Conservation (phyloP, 2,797 vertebrate genomes). For the Ataeniobius toweri region DNA sequence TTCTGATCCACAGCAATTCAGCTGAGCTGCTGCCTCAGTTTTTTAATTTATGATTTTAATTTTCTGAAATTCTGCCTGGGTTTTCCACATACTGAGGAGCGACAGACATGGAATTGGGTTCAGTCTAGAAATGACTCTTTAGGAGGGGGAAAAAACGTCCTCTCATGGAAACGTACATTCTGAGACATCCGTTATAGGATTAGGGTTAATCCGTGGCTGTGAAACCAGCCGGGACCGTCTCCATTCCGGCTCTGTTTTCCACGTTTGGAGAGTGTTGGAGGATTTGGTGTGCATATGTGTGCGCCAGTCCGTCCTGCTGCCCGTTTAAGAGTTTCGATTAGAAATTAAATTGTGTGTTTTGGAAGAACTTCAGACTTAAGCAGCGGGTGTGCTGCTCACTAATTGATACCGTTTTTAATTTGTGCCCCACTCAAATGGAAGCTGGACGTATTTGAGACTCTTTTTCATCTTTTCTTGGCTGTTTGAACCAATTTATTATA, state of each 20-base stretch:
- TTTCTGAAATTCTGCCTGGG: neutral
- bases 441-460: slow-evolving; percentile 45
- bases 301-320: slow-evolving; percentile 3
- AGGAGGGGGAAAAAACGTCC: slow-evolving; percentile 14
- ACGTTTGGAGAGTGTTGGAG: slow-evolving; percentile 19
- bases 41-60: neutral
- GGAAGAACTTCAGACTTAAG: slow-evolving; percentile 50
- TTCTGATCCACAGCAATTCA: neutral
- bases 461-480: slow-evolving; percentile 50
- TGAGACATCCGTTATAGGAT: slow-evolving; percentile 66
- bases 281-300: neutral
- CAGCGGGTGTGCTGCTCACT: slow-evolving; percentile 25
- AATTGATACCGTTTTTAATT: slow-evolving; percentile 51
- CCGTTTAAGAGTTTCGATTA: slow-evolving; percentile 47
- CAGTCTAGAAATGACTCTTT: slow-evolving; percentile 34
- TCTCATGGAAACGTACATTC: slow-evolving; percentile 62
- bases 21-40: neutral
- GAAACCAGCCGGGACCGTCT: slow-evolving; percentile 59
- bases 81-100: slow-evolving; percentile 10
- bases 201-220: slow-evolving; percentile 67
- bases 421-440: slow-evolving; percentile 28
- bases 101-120: slow-evolving; percentile 19
- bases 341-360: slow-evolving; percentile 54
- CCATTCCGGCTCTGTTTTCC: slow-evolving; percentile 50
- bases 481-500: slow-evolving; percentile 68